phyloP scores from a whole-genome alignment of 2,888 invertebrate species.

The Drosophila seclusa region DNA sequence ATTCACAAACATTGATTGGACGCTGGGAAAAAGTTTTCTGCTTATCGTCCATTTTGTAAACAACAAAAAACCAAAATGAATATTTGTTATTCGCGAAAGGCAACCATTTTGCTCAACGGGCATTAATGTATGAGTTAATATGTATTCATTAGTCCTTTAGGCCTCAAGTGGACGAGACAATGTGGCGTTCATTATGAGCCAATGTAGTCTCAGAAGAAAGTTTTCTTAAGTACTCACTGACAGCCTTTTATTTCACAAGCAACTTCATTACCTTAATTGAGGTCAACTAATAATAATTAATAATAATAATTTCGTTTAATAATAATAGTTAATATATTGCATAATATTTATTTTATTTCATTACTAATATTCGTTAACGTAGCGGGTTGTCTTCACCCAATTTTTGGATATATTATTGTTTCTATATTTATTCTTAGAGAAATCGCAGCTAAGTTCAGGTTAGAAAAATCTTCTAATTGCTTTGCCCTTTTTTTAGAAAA shows the following conservation, averaged over 20 bases:
- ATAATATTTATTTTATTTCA: too few species aligned
- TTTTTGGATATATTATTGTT: not conserved
- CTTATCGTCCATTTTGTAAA: conserved; percentile 17
- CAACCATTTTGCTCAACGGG: conserved; percentile 5
- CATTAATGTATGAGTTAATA: conserved; percentile 13
- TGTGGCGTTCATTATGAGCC: conserved; percentile 17
- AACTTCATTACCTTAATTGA: conserved; percentile 38
- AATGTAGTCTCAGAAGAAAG: conserved; percentile 21
- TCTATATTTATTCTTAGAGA: not conserved
- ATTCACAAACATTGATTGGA: conserved; percentile 58
- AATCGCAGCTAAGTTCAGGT: not conserved
- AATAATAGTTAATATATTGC: not conserved
- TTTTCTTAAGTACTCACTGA: conserved; percentile 31
- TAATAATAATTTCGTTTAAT: conserved; percentile 15
- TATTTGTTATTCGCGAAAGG: conserved; percentile 38
- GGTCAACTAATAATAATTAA: conserved; percentile 7
- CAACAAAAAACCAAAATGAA: conserved; percentile 28
- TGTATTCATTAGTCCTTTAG: conserved; percentile 43
- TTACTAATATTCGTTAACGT: too few species aligned
- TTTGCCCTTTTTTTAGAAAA: not conserved
- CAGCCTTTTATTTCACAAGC: conserved; percentile 33
- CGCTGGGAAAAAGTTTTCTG: conserved; percentile 26
- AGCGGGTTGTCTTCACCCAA: not conserved
- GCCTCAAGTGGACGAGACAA: conserved; percentile 3
- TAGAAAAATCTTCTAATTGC: not conserved